Conservation (phyloP, 1,140 invertebrate species). For the Anadara kagoshimensis region DNA sequence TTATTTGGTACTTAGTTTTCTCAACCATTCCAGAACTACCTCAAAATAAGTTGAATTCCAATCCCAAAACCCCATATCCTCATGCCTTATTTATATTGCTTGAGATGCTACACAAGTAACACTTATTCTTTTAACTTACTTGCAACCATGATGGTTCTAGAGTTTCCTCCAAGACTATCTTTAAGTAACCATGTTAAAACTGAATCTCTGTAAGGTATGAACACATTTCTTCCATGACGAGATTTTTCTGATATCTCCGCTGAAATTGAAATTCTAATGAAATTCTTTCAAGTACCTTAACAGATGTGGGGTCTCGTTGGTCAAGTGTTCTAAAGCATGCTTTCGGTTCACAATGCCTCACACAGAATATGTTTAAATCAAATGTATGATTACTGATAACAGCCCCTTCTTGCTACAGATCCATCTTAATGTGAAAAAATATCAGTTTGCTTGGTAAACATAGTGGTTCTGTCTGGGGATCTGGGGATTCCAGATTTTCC, state of each 20-base stretch:
- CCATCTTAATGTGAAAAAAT: neutral
- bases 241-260: slow-evolving; percentile 53
- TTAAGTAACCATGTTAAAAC: slow-evolving; percentile 93
- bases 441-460: neutral
- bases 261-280: no score
- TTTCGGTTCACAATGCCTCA: neutral
- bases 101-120: no score
- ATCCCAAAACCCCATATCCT: no score
- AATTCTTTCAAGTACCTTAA: no score
- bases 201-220: slow-evolving; percentile 93
- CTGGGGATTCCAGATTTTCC: no score
- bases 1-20: no score
- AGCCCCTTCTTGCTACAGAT: neutral
- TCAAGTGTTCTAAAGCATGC: neutral
- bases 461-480: no score
- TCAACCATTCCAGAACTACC: no score
- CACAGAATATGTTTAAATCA: neutral
- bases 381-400: neutral
- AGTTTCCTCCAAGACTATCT: slow-evolving; percentile 94
- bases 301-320: neutral
- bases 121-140: slow-evolving; percentile 78
- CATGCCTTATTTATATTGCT: no score
- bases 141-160: slow-evolving; percentile 94
- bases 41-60: no score
- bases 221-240: slow-evolving; percentile 68